Evolutionary conservation across 1,140 invertebrate genomes (phyloP).

Genomic region (Zaprionus tsacasi): DNA sequence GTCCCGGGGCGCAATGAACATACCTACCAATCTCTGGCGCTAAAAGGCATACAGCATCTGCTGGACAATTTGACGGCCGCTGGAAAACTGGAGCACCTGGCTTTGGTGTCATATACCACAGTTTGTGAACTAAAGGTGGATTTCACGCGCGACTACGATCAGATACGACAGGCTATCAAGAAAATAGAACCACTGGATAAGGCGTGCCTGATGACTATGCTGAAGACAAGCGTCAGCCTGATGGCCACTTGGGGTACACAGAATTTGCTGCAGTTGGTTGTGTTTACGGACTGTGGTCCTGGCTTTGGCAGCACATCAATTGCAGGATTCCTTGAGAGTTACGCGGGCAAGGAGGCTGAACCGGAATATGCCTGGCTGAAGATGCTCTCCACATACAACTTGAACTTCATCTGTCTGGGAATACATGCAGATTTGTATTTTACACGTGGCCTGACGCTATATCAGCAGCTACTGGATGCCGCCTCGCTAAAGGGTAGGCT

Average conservation of each 20-base stretch:
- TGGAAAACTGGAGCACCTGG: constrained; percentile 95
- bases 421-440: constrained; percentile 85
- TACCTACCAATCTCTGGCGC: constrained; percentile 90
- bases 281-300: constrained; percentile 79
- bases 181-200: constrained; percentile 79
- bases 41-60: constrained; percentile 93
- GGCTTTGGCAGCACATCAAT: constrained; percentile 79
- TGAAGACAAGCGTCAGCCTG: constrained; percentile 65
- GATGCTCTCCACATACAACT: constrained; percentile 90
- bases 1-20: constrained; percentile 86
- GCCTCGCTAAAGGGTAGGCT: constrained; percentile 61
- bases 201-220: constrained; percentile 64
- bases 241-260: constrained; percentile 79
- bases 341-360: constrained; percentile 56
- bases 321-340: constrained; percentile 53
- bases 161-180: constrained; percentile 75
- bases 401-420: constrained; percentile 90
- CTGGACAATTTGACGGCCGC: constrained; percentile 92
- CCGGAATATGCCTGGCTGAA: constrained; percentile 87
- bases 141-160: constrained; percentile 81
- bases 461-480: constrained; percentile 74
- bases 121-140: constrained; percentile 87
- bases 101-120: constrained; percentile 94
- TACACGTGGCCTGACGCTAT: constrained; percentile 70
- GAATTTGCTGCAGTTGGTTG: constrained; percentile 70